A percentile compares a stretch with the other conserved stretches of the same genome.
phyloP scores from a whole-genome alignment of 2,113 vertebrate genomes.

The Chaetorhynchus papuensis region DNA sequence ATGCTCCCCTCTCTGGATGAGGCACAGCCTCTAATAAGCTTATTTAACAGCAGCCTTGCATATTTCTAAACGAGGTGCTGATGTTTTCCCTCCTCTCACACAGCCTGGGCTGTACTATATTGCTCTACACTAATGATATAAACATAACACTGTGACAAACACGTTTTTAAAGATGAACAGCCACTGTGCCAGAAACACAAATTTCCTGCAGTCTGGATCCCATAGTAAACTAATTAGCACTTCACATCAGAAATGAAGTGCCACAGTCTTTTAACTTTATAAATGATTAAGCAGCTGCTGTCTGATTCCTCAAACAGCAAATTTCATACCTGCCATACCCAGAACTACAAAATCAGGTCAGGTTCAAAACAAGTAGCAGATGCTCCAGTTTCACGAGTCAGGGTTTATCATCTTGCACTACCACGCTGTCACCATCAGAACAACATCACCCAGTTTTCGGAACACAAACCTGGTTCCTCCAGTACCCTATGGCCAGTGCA shows the following conservation, averaged over 20 bases:
- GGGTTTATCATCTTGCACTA: background rate
- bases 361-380: background rate
- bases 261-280: background rate
- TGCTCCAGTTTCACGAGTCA: background rate
- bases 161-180: background rate
- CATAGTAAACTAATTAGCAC: conserved; percentile 28
- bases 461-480: background rate
- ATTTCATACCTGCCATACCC: background rate
- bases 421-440: background rate
- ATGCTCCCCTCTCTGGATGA: background rate
- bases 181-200: background rate
- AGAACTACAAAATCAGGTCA: conserved; percentile 27
- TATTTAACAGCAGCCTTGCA: background rate
- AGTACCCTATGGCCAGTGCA: background rate
- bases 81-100: background rate
- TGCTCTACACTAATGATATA: background rate
- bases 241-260: background rate
- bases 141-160: background rate
- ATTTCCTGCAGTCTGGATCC: background rate
- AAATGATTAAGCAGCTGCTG: conserved; percentile 14
- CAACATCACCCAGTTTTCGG: background rate
- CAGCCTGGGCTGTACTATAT: background rate
- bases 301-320: background rate
- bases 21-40: background rate
- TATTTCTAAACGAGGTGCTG: background rate